Evolutionary conservation across 2,113 vertebrate genomes (phyloP).

Genomic region (Bagarius yarrelli): DNA sequence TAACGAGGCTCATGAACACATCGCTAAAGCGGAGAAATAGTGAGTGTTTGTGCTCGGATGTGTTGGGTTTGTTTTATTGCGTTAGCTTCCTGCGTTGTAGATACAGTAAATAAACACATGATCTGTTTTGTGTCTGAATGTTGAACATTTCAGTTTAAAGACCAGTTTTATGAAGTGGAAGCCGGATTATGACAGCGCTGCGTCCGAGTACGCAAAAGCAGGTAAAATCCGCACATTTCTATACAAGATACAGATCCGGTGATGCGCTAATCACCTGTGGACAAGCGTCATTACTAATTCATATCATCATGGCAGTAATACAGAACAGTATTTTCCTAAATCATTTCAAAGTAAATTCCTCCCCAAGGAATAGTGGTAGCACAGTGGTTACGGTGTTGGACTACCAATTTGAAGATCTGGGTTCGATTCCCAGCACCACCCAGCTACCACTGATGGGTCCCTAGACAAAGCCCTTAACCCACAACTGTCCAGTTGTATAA

Average conservation of each 20-base stretch:
- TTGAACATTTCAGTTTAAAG: constrained; percentile 75
- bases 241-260: not conserved
- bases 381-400: no score
- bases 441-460: no score
- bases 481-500: no score
- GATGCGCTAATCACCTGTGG: not conserved
- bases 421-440: no score
- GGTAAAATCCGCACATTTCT: constrained; percentile 61
- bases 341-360: no score
- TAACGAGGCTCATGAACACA: constrained; percentile 81
- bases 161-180: constrained; percentile 90
- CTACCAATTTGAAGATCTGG: no score
- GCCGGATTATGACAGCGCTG: constrained; percentile 87
- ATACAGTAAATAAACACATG: not conserved
- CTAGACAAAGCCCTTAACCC: no score
- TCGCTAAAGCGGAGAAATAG: constrained; percentile 84
- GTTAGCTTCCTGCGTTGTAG: not conserved
- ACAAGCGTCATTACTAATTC: not conserved
- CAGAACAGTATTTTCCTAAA: no score
- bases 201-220: constrained; percentile 85
- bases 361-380: no score
- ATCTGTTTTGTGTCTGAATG: not conserved
- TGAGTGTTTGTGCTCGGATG: constrained; percentile 56
- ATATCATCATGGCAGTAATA: no score
- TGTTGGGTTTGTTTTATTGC: not conserved